A percentile compares a stretch with the other conserved stretches of the same genome.
phyloP scores from a whole-genome alignment of 2,888 invertebrate species.

The Melanostoma scalare region DNA sequence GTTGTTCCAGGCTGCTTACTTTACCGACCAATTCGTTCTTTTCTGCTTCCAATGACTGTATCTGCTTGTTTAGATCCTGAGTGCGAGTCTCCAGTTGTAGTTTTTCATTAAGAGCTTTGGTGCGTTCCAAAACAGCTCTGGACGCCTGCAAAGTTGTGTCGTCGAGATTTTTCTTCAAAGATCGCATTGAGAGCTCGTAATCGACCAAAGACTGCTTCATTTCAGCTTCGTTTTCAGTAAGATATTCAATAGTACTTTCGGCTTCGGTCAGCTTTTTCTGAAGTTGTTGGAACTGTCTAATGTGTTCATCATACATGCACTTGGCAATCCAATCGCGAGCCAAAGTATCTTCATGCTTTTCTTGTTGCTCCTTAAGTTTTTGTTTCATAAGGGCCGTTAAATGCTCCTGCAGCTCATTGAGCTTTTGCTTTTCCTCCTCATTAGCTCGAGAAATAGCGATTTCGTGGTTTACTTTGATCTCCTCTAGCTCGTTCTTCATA shows the following conservation, averaged over 20 bases:
- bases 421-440: constrained; percentile 76
- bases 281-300: constrained; percentile 82
- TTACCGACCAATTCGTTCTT: constrained; percentile 76
- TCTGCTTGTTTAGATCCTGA: constrained; percentile 76
- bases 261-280: constrained; percentile 82
- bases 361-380: constrained; percentile 75
- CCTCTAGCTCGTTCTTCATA: constrained; percentile 77
- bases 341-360: constrained; percentile 82
- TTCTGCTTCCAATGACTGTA: constrained; percentile 76
- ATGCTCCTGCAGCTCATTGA: constrained; percentile 75
- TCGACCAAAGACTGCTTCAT: constrained; percentile 80
- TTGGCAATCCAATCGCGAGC: constrained; percentile 84
- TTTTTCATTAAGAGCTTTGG: constrained; percentile 88
- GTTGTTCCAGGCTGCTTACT: constrained; percentile 75
- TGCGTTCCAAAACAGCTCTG: constrained; percentile 88
- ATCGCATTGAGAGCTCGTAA: constrained; percentile 83
- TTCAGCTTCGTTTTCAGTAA: constrained; percentile 82
- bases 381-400: constrained; percentile 74
- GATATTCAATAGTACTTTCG: constrained; percentile 79
- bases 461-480: constrained; percentile 76
- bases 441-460: constrained; percentile 75
- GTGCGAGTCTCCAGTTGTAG: constrained; percentile 84
- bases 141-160: constrained; percentile 89
- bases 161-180: constrained; percentile 87
- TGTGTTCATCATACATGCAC: constrained; percentile 83